These are phyloP conservation scores for Talpa occidentalis DNA, from an alignment of 2,113 vertebrate species.

Conservation along the genomic window DNA sequence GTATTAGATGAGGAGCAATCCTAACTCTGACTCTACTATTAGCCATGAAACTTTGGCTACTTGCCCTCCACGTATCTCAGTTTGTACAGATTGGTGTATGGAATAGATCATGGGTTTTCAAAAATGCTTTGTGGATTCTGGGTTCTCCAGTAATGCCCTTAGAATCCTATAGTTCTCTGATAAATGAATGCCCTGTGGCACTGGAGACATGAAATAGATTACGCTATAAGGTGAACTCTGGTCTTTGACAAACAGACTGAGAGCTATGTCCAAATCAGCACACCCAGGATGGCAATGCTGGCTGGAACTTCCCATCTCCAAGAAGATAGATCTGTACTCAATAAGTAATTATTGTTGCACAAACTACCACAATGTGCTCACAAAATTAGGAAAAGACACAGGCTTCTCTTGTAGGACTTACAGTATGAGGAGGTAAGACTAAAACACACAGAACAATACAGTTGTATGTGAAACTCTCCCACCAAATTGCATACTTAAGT, in stretches of 20 bases:
- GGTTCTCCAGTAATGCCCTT: background rate
- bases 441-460: background rate
- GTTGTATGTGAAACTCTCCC: background rate
- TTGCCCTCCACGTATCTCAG: background rate
- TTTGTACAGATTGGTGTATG: background rate
- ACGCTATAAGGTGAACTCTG: background rate
- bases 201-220: background rate
- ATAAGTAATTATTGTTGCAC: background rate
- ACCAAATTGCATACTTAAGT: background rate
- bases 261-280: background rate
- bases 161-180: background rate
- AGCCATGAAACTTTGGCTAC: background rate
- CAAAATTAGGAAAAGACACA: background rate
- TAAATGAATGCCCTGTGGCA: background rate
- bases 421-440: background rate
- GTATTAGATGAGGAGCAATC: background rate
- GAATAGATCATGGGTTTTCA: background rate
- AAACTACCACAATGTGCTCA: background rate
- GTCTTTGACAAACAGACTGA: background rate
- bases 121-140: background rate
- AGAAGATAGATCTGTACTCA: background rate
- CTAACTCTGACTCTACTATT: background rate
- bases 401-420: background rate
- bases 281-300: too few relatives aligned
- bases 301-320: background rate